phyloP scores from a whole-genome alignment of 2,888 invertebrate species.

The Drosophila basisetae region DNA sequence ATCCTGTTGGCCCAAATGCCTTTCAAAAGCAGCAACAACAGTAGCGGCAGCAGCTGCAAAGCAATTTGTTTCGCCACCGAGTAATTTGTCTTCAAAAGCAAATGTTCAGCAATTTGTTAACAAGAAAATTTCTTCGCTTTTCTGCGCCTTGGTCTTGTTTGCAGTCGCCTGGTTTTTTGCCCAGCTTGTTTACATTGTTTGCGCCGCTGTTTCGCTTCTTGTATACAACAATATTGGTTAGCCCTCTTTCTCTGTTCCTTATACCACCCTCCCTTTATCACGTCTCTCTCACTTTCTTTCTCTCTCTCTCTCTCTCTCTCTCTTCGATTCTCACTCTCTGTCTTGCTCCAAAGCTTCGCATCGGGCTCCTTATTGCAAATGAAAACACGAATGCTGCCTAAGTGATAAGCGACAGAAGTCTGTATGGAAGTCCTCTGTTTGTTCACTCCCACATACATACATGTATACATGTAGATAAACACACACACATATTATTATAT shows the following conservation, averaged over 20 bases:
- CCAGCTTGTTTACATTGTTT: conserved; percentile 72
- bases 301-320: background rate
- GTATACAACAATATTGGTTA: conserved; percentile 43
- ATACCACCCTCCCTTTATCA: background rate
- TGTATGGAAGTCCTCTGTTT: conserved; percentile 37
- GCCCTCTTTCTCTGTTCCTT: background rate
- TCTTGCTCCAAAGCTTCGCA: background rate
- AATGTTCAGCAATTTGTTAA: conserved; percentile 81
- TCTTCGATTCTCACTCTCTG: background rate
- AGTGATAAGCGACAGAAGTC: conserved; percentile 65
- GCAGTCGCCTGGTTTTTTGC: conserved; percentile 62
- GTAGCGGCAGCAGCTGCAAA: conserved; percentile 53
- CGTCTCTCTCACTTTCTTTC: background rate
- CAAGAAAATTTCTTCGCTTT: conserved; percentile 76
- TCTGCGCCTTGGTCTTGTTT: conserved; percentile 64
- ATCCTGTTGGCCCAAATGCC: conserved; percentile 27
- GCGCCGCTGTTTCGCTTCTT: conserved; percentile 47
- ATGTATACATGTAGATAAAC: conserved; percentile 9
- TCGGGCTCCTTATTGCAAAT: conserved; percentile 58
- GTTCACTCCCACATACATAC: conserved; percentile 1
- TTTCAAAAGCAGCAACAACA: conserved; percentile 22
- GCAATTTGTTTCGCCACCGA: conserved; percentile 80
- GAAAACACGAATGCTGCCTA: conserved; percentile 73
- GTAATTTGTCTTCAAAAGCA: conserved; percentile 81
- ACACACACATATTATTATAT: background rate